Evolutionary conservation across 1,140 invertebrate genomes (phyloP), one percentile per base, ranked within the genome.

Genomic region (Gryon sp.): DNA sequence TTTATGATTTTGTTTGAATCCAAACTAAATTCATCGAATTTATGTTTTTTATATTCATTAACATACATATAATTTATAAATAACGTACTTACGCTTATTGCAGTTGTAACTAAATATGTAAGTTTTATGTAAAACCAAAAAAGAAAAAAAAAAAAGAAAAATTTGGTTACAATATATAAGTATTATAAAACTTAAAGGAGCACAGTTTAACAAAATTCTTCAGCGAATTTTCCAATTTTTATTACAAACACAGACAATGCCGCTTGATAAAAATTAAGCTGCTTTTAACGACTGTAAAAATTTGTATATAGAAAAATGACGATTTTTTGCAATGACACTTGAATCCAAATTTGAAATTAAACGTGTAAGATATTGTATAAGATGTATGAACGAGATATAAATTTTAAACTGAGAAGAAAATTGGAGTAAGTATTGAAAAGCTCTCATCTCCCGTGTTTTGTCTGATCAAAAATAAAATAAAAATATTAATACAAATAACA

Each of bases 401-500:
- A 8, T 22, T 40, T 14, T n/a, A 28, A 14, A 59, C 12, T 4
- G 30, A 4, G 30, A 48, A 46, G 26, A 60, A n/a, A 28, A n/a
- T n/a, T 45, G 41, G 9, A 48, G 1, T n/a, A 24, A 60, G 52
- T 46, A 12, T 26, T 62, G 57, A 62, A 63, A 63, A 63, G 45
- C 59, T 63, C 59, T 63, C 59, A 63, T 63, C 24, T 63, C 59
- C 22, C 30, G 59, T 63, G 48, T 36, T 48, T 62, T 22, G 22
- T 46, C 6, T 22, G 11, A 2, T 4, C 22, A 40, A 38, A 14
- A 20, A 50, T 3, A 11, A 4, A 16, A 48, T 11, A 30, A n/a
- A 43, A 22, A 22, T 22, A 18, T 18, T 16, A 12, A 1, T n/a
- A n/a, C n/a, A n/a, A n/a, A n/a, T n/a, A n/a, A n/a, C n/a, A n/a